These are phyloP conservation scores for Burhinus oedicnemus DNA, from an alignment of 2,113 vertebrate species.

Conservation along the genomic window DNA sequence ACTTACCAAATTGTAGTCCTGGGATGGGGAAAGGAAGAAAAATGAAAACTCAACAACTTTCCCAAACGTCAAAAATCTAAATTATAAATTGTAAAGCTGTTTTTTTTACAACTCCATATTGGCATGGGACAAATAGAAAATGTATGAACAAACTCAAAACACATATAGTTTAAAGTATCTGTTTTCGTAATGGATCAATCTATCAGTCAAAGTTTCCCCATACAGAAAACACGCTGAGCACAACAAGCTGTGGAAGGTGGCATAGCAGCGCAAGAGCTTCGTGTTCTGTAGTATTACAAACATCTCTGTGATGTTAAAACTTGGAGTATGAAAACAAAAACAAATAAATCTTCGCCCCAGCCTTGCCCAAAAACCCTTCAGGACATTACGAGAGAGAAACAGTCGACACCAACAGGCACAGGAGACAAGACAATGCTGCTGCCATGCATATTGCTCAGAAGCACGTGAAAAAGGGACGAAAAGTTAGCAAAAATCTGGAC, in stretches of 20 bases:
- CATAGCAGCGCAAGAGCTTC: rapidly evolving
- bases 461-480: not conserved
- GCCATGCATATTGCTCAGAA: not conserved
- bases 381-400: not conserved
- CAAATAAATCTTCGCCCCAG: not conserved
- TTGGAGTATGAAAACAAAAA: not conserved
- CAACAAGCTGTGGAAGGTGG: not conserved
- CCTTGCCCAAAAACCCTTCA: not conserved
- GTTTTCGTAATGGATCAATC: not conserved
- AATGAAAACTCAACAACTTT: conserved; percentile 13
- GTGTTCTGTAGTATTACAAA: not conserved
- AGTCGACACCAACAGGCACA: not conserved
- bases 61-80: not conserved
- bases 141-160: not conserved
- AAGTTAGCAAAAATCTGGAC: not conserved
- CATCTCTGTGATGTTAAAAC: not conserved
- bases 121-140: not conserved
- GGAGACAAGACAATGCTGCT: not conserved
- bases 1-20: not conserved
- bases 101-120: not conserved
- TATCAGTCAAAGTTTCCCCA: not conserved
- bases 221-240: not conserved
- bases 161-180: not conserved
- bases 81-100: not conserved
- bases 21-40: not conserved